phyloP scores from a whole-genome alignment of 1,140 invertebrate genomes.

The Calephelis nemesis region DNA sequence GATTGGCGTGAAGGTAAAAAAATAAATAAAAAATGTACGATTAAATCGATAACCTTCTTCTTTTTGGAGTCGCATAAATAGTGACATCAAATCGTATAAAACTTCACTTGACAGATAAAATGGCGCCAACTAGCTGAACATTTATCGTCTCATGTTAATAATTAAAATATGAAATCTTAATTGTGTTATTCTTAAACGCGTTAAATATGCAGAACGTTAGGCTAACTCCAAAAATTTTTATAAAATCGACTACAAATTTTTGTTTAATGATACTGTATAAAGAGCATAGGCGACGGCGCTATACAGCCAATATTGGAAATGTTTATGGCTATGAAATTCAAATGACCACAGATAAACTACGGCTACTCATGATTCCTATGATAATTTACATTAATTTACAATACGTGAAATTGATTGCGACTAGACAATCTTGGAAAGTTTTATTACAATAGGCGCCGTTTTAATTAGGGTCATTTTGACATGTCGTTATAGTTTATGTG shows the following conservation, averaged over 20 bases:
- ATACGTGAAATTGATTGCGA: conserved; percentile 25
- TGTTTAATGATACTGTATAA: conserved; percentile 9
- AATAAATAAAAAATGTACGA: too few species aligned
- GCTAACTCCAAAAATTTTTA: background rate
- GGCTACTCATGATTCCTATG: conserved; percentile 28
- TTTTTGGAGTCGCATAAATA: too few species aligned
- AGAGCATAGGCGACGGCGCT: conserved; percentile 43
- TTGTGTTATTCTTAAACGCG: background rate
- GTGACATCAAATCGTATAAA: too few species aligned
- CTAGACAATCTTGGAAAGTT: conserved; percentile 11
- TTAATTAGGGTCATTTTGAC: conserved; percentile 16
- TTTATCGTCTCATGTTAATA: too few species aligned
- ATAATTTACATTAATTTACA: conserved; percentile 59
- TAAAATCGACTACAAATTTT: conserved; percentile 3
- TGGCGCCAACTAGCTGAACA: too few species aligned
- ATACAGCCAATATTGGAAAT: conserved; percentile 29
- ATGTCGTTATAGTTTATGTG: conserved; percentile 7
- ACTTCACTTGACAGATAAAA: too few species aligned
- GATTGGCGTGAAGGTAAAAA: too few species aligned
- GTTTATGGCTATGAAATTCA: conserved; percentile 39
- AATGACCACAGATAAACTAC: conserved; percentile 41
- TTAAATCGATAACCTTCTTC: too few species aligned
- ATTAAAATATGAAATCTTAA: background rate
- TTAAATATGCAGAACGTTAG: conserved; percentile 6
- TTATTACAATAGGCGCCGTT: conserved; percentile 17